These are phyloP conservation scores for Agapornis roseicollis DNA, from an alignment of 2,113 vertebrate genomes.

Conservation along the genomic window DNA sequence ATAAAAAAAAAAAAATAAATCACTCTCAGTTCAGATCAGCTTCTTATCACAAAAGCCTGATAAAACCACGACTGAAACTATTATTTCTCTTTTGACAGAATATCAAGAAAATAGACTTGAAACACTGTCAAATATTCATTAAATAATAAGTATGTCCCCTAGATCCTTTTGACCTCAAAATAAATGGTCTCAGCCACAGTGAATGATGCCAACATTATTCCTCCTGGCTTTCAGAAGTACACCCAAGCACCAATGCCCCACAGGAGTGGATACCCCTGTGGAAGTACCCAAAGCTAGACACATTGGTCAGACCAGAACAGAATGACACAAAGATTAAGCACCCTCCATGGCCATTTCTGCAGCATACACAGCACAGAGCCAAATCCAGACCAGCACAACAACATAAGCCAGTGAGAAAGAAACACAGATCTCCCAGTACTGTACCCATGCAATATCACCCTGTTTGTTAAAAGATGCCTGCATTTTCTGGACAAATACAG, in stretches of 20 bases:
- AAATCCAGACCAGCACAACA: neutral
- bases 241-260: neutral
- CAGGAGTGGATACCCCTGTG: accelerated
- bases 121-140: neutral
- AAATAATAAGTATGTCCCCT: neutral
- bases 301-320: neutral
- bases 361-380: neutral
- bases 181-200: neutral
- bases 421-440: neutral
- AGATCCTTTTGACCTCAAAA: neutral
- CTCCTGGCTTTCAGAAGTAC: neutral
- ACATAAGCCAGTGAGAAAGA: neutral
- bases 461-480: neutral
- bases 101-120: neutral
- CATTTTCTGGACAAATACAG: neutral
- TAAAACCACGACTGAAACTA: neutral
- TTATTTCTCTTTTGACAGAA: neutral
- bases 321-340: neutral
- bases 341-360: neutral
- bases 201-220: neutral
- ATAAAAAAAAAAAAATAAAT: no score
- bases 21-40: neutral
- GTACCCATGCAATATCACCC: neutral
- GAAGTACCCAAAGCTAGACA: neutral
- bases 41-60: neutral